Base-by-base conservation (phyloP, 2,113 vertebrate genomes). In the Pipra filicauda region DNA sequence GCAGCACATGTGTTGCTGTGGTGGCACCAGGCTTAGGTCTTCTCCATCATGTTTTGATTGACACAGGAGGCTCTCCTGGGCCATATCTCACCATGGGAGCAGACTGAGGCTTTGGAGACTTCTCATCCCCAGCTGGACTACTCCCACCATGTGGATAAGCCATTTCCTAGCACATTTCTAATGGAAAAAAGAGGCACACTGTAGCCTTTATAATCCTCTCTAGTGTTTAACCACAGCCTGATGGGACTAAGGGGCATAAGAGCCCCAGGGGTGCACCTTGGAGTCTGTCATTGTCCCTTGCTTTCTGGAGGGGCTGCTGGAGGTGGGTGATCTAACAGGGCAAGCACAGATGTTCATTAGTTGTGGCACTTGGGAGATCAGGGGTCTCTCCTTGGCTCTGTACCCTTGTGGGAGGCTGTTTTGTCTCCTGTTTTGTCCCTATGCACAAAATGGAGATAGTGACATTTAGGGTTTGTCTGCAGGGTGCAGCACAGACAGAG, bases 221-320 rank as follows among this genome's bases (percentile, higher is more conserved):
- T 14, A 30, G 35, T 1, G 0, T 59, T 77, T 74, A 62, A 55
- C 26, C 0, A 0, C 75, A 86, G 54, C 5, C 27, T 30, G 43
- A 21, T 19, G 71, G 62, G 44, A 43, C 43, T 64, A 39, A 75
- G 52, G 74, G 52, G 71, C 0, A 0, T 0, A 4, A 6, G n/a
- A 81, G 39, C 26, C 2, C 5, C 57, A 80, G 66, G 39, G 15
- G 4, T 58, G 46, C 11, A 1, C 0, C 0, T 1, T 55, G 41
- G 39, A 8, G 17, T 91, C 51, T 78, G 77, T 0, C 1, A 54
- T 43, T 5, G 1, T 26, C 5, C 46, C 35, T 46, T 2, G 1
- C 21, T 75, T 65, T 62, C 79, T 23, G 1, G 35, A 74, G 58
- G 15, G 22, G 19, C 7, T 85, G 19, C 9, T 7, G 5, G 6